Conservation (phyloP, 2,797 vertebrate species). For the Scleropages formosus region DNA sequence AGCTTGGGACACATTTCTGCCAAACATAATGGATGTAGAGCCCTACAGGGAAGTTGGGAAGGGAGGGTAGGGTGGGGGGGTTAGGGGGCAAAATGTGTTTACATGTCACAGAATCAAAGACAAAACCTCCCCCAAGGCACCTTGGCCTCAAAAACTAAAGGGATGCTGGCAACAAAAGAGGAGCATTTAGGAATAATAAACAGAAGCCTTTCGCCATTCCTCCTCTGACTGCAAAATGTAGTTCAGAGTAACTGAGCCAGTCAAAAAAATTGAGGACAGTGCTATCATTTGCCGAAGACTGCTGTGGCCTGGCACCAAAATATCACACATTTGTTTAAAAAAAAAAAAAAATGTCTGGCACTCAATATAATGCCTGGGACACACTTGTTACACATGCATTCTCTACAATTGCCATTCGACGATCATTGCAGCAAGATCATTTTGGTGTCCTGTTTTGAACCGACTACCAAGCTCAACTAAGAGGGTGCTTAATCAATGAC, state of each 20-base stretch:
- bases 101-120: background rate
- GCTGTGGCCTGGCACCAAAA: background rate
- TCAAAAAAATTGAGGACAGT: background rate
- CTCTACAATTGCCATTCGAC: conserved; percentile 31
- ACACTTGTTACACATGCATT: conserved; percentile 57
- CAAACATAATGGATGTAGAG: background rate
- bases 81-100: background rate
- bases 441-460: conserved; percentile 27
- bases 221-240: background rate
- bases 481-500: conserved; percentile 60
- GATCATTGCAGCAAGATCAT: conserved; percentile 26
- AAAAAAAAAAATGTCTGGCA: conserved; percentile 38
- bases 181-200: background rate
- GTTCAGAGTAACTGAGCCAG: background rate
- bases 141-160: background rate
- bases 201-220: background rate
- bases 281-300: background rate
- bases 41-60: background rate
- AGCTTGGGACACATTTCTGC: background rate
- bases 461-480: conserved; percentile 2
- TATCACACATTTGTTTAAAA: conserved; percentile 28
- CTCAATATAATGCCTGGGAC: conserved; percentile 54
- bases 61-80: background rate
- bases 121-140: background rate
- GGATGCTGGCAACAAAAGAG: background rate